Evolutionary conservation across 2,113 vertebrate species (phyloP), one percentile per base, ranked within the genome.

Genomic region (Barnardius zonarius): DNA sequence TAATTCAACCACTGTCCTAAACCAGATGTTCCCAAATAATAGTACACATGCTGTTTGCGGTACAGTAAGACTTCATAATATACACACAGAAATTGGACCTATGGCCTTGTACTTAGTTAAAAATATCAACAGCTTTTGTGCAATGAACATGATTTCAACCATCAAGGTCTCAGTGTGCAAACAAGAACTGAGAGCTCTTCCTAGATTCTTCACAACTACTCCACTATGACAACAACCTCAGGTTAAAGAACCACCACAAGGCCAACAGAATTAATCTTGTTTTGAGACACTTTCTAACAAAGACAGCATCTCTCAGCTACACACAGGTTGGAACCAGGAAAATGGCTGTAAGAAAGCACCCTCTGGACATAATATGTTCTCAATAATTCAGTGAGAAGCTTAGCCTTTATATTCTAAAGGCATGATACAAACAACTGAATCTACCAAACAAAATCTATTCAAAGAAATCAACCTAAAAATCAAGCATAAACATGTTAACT

Each of bases 41-140:
- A 92, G 25, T 11, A 73, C 1, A 0, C 12, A 24, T 17, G 13
- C 5, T 67, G 39, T 27, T 13, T 24, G 41, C 22, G 52, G 10
- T 7, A 24, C 37, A 44, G 11, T 6, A 52, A 62, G 69, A 22
- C 25, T 39, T 30, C 0, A 0, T 11, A 31, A 63, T 0, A 27
- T 41, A 68, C 43, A 22, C 17, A 22, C 9, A 63, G 18, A 52
- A 39, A 84, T 1, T 6, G 30, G 24, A 81, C 82, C 41, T 15
- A 74, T 1, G 3, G 78, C 35, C 43, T 46, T 18, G 33, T 84
- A 46, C 39, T 91, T 23, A 19, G 37, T 0, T 3, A 5, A 13
- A 59, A 68, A 25, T 2, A 48, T 0, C 5, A 73, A 10, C 44
- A 67, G 66, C 22, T 79, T 37, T 70, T 30, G 66, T 61, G 69